Evolutionary conservation across 2,113 vertebrate species (phyloP).

Genomic region (Sebastes fasciatus): DNA sequence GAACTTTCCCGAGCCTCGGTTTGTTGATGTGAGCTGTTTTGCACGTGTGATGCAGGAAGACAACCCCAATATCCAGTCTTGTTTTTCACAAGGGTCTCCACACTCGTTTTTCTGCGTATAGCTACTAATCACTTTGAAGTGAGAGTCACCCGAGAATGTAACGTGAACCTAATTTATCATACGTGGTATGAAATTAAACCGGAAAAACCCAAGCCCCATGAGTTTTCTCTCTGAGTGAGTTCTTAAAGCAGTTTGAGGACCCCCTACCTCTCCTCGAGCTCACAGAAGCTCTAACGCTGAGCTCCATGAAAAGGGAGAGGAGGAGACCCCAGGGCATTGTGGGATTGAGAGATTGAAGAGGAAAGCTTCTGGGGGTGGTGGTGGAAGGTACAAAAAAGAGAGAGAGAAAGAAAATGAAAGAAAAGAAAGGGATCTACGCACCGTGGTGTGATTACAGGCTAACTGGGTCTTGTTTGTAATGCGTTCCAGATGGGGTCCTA

Average conservation of each 20-base stretch:
- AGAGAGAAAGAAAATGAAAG: constrained; percentile 45
- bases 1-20: constrained; percentile 33
- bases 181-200: constrained; percentile 51
- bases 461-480: constrained; percentile 70
- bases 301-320: constrained; percentile 58
- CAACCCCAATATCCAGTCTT: constrained; percentile 8
- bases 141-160: constrained; percentile 25
- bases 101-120: background rate
- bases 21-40: constrained; percentile 27
- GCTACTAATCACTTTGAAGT: constrained; percentile 44
- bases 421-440: constrained; percentile 52
- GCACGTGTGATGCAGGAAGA: constrained; percentile 2
- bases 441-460: constrained; percentile 69
- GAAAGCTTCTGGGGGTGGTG: constrained; percentile 46
- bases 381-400: constrained; percentile 35
- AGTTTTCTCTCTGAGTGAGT: constrained; percentile 22
- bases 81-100: constrained; percentile 42
- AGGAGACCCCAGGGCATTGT: constrained; percentile 51
- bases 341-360: constrained; percentile 58
- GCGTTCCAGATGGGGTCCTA: constrained; percentile 92
- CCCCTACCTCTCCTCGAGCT: constrained; percentile 33
- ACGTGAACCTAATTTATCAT: constrained; percentile 56
- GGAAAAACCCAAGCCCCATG: constrained; percentile 39
- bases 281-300: constrained; percentile 51
- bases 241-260: constrained; percentile 39